Evolutionary conservation across 2,113 vertebrate genomes (phyloP), one percentile per base, ranked within the genome.

Genomic region (Oceanites oceanicus): DNA sequence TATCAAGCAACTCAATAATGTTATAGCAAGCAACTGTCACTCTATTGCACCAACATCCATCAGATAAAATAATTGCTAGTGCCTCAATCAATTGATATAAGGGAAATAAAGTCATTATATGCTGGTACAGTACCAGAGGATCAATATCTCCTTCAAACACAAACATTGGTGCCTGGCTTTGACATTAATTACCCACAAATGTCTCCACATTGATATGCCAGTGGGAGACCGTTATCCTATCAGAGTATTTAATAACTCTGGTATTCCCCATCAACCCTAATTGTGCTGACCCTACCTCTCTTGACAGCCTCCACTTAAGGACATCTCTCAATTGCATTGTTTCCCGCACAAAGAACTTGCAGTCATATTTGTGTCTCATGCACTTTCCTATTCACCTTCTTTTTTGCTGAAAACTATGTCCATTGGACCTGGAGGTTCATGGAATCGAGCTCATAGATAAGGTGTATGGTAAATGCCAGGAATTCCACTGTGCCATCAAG

Each of bases 131-230:
- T 80, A 94, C 55, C 75, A 93, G 50, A 36, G 53, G 47, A 96
- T 92, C 94, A 86, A 86, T 90, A 93, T 17, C 50, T 92, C 83
- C 79, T 73, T 76, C 74, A 68, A 80, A 83, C 36, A 90, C 49
- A 95, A 79, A 90, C 55, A 92, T 67, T 45, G 74, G 72, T 88
- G 50, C 42, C 68, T 44, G 29, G 17, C 34, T 93, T 88, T 90
- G 82, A 84, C 79, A 84, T 88, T 88, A 95, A 90, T 93, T 92
- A 77, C 32, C 17, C 50, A 80, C 73, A 90, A 83, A 93, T 65
- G 67, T 71, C 75, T 80, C 68, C 29, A 62, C 26, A 74, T 13
- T 66, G 78, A 84, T 59, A 73, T 73, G 52, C 26, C 79, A 83
- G 29, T 36, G 56, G 71, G 30, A 96, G 23, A 93, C 14, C 50